Base-by-base conservation (phyloP, 2,113 vertebrate genomes). In the Astur gentilis region DNA sequence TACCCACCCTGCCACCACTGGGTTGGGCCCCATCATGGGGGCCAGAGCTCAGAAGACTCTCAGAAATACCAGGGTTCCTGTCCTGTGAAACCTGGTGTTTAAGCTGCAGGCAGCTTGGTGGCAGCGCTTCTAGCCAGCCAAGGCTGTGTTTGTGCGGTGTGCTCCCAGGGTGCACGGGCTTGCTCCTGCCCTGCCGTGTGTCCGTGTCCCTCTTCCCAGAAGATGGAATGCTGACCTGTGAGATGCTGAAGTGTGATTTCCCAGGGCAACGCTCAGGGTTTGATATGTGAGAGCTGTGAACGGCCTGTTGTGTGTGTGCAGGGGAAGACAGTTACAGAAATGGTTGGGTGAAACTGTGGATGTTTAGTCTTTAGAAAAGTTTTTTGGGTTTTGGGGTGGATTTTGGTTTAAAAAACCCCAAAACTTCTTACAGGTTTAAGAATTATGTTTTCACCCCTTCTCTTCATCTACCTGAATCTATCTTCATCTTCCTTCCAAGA, bases 81-180 rank as follows among this genome's bases (percentile, higher is more conserved):
- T 29, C 61, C 60, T 45, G n/a, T 62, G 45, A 73, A 66, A 62
- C 1, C 0, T 1, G 0, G 31, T 42, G 55, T 40, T 64, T 26
- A 38, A 21, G 36, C 64, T 73, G 54, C 44, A 20, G 67, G 47
- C 45, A 73, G 64, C 54, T 72, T 0, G 0, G 50, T 40, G 57
- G 2, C 25, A 50, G 66, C 29, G 18, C 61, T 57, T 64, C 69
- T 47, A 83, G 13, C 29, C 1, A 2, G 36, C 32, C 6, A 8
- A 32, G 15, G 27, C 45, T 64, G 50, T 1, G 3, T 17, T 79
- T 2, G 2, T 17, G 16, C 1, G 4, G 62, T 42, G 16, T 34
- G 34, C 42, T 72, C 16, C 49, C 3, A 12, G 20, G n/a, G 14
- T 13, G 21, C 36, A 16, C 19, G 52, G n/a, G 23, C 38, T 52